Percentiles rank a stretch among this genome's conserved stretches.
These are phyloP conservation scores for Syrmaticus mikado DNA, from an alignment of 2,113 vertebrate species.

Conservation along the genomic window DNA sequence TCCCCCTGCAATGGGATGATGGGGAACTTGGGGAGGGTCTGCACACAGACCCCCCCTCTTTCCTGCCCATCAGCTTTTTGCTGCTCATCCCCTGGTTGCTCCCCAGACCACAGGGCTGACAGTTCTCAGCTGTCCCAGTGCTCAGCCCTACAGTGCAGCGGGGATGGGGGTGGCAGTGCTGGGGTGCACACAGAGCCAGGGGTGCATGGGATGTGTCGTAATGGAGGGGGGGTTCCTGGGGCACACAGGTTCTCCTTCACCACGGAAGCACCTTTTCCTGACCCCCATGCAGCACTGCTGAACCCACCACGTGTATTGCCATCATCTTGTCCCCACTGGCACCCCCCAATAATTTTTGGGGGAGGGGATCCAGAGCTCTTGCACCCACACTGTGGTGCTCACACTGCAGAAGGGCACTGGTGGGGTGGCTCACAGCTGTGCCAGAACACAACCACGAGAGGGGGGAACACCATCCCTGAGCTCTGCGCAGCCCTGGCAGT, in stretches of 20 bases:
- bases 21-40: neutral
- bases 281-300: constrained; percentile 33
- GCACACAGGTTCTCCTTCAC: constrained; percentile 35
- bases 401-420: accelerated
- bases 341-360: neutral
- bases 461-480: neutral
- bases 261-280: constrained; percentile 55
- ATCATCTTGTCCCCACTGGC: neutral
- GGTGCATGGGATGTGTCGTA: neutral
- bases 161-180: neutral
- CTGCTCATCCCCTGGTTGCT: neutral
- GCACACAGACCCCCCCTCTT: neutral
- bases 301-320: constrained; percentile 60
- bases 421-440: neutral
- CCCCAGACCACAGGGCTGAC: neutral
- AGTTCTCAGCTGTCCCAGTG: neutral
- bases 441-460: neutral
- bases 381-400: neutral
- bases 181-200: neutral
- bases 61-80: neutral
- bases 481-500: neutral
- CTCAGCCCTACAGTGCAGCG: neutral
- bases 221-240: neutral
- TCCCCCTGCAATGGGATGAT: neutral
- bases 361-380: neutral